Conservation (phyloP, 2,113 vertebrate species). For the Jacana jacana region DNA sequence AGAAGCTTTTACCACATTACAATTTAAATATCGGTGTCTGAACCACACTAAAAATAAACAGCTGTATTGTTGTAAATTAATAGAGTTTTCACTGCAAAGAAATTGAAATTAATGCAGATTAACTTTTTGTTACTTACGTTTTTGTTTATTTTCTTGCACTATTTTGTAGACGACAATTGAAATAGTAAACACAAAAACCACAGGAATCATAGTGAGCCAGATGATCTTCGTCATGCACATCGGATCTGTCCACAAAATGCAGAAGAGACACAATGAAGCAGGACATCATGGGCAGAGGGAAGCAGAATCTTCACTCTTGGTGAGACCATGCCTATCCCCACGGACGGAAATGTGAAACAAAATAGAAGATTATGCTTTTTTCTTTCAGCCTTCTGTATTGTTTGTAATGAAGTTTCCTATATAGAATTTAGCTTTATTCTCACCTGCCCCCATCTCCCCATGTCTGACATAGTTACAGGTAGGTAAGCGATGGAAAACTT, state of each 20-base stretch:
- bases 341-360: not conserved
- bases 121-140: constrained; percentile 60
- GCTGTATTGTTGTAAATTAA: not conserved
- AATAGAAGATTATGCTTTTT: not conserved
- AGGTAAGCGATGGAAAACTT: not conserved
- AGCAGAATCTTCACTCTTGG: not conserved
- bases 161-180: constrained; percentile 59
- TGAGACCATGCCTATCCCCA: not conserved
- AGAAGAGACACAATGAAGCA: constrained; percentile 25
- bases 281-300: not conserved
- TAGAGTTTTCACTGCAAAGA: not conserved
- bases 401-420: not conserved
- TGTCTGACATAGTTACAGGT: not conserved
- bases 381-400: not conserved
- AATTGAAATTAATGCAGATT: not conserved
- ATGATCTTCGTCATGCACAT: constrained; percentile 60
- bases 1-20: not conserved
- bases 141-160: constrained; percentile 46
- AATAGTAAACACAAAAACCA: constrained; percentile 61
- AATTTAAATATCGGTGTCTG: not conserved
- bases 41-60: not conserved
- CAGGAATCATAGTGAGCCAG: constrained; percentile 70
- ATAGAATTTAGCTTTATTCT: not conserved
- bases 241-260: constrained; percentile 60
- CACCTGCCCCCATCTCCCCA: not conserved